Percentiles rank a stretch among this genome's conserved stretches.
phyloP scores from a whole-genome alignment of 2,113 vertebrate genomes.

The Thinocorus orbignyianus region DNA sequence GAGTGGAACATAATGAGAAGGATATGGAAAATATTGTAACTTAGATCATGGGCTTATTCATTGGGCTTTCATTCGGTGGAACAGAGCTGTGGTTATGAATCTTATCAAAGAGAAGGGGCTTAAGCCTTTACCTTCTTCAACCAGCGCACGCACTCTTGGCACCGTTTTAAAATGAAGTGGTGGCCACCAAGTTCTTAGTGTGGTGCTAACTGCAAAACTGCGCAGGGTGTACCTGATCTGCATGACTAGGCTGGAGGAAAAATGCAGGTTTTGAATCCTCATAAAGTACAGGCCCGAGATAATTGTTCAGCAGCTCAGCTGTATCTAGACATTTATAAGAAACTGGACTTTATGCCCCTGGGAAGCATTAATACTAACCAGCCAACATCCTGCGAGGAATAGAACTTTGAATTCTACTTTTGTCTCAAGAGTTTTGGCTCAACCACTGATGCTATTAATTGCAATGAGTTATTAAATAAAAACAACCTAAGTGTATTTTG shows the following conservation, averaged over 20 bases:
- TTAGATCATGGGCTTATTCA: rapidly evolving
- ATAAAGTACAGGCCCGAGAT: background rate
- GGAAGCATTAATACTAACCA: background rate
- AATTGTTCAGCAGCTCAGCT: background rate
- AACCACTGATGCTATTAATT: background rate
- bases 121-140: background rate
- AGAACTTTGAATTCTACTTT: background rate
- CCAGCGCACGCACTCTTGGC: rapidly evolving
- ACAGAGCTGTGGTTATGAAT: background rate
- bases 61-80: background rate
- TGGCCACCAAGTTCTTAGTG: background rate
- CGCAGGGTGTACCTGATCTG: background rate
- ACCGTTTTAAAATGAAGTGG: background rate
- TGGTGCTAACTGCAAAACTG: background rate
- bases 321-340: background rate
- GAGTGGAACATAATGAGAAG: background rate
- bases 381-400: background rate
- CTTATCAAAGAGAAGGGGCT: background rate
- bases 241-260: background rate
- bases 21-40: background rate
- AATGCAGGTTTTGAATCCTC: background rate
- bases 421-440: background rate
- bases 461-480: background rate
- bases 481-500: background rate
- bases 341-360: background rate